Percentiles rank a stretch among this genome's conserved stretches.
These are phyloP conservation scores for Morinoia aosen DNA, from an alignment of 2,888 invertebrate species.

Conservation along the genomic window DNA sequence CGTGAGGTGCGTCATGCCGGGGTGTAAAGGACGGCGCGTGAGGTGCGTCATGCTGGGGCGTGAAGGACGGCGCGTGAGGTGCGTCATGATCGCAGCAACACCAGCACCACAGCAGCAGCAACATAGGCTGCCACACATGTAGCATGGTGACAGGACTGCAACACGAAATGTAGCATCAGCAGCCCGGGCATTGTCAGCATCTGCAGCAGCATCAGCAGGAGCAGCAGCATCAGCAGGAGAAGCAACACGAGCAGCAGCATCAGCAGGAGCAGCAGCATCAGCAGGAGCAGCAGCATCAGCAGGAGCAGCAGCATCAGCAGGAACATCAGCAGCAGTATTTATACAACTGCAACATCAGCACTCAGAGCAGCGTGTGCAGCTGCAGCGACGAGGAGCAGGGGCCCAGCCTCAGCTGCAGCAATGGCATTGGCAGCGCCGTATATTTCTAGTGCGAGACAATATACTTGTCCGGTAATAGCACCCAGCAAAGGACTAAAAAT, in stretches of 20 bases:
- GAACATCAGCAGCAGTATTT: neutral
- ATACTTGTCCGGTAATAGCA: constrained; percentile 4
- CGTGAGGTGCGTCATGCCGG: too few relatives aligned
- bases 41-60: too few relatives aligned
- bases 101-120: too few relatives aligned
- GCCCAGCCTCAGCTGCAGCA: neutral
- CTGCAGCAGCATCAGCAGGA: neutral
- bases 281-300: neutral
- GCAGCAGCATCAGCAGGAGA: neutral
- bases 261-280: neutral
- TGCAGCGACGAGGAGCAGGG: neutral
- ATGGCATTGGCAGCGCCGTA: neutral
- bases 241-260: neutral
- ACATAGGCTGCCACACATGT: too few relatives aligned
- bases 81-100: too few relatives aligned
- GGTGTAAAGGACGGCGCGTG: too few relatives aligned
- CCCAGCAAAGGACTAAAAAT: neutral
- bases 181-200: neutral
- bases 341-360: neutral
- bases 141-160: neutral
- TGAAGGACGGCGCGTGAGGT: too few relatives aligned
- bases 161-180: neutral
- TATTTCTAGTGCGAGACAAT: neutral
- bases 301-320: neutral
- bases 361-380: neutral